A percentile compares a stretch with the other conserved stretches of the same genome.
Conservation (phyloP, 1,140 invertebrate genomes). For the Drosophila serrata region DNA sequence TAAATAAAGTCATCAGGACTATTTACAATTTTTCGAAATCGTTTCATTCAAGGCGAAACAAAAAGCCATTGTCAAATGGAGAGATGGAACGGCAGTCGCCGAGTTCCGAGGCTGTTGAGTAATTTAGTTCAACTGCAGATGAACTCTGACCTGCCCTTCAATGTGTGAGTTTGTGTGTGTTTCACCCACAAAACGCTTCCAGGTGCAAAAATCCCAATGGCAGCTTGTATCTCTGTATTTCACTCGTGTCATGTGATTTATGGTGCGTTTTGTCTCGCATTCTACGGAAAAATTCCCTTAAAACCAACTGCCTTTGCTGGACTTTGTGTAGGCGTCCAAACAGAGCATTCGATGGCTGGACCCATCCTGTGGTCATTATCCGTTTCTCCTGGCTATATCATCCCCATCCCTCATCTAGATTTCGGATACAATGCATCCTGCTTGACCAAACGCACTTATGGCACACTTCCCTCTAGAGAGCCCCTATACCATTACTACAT, state of each 20-base stretch:
- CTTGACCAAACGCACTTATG: conserved; percentile 77
- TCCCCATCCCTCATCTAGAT: conserved; percentile 26
- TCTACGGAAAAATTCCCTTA: conserved; percentile 44
- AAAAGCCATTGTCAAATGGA: conserved; percentile 67
- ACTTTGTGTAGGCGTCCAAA: conserved; percentile 79
- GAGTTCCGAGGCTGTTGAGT: conserved; percentile 60
- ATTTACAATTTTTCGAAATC: conserved; percentile 75
- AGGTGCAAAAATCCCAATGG: conserved; percentile 67
- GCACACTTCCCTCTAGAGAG: conserved; percentile 61
- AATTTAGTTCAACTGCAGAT: conserved; percentile 63
- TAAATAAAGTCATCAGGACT: conserved; percentile 81
- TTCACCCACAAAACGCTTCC: conserved; percentile 70
- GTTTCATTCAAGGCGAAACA: conserved; percentile 47
- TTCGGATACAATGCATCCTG: conserved; percentile 43
- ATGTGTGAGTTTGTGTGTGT: conserved; percentile 22
- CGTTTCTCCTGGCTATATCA: conserved; percentile 29
- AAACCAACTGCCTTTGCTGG: conserved; percentile 29
- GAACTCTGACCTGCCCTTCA: conserved; percentile 42
- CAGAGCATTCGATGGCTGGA: conserved; percentile 46
- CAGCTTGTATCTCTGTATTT: conserved; percentile 5
- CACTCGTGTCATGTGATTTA: conserved; percentile 61
- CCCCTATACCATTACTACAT: conserved; percentile 55
- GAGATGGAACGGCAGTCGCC: conserved; percentile 39
- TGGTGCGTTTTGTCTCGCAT: conserved; percentile 59
- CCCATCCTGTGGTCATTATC: conserved; percentile 66